Conservation (phyloP, 1,140 invertebrate genomes). For the Trichonephila clavipes region DNA sequence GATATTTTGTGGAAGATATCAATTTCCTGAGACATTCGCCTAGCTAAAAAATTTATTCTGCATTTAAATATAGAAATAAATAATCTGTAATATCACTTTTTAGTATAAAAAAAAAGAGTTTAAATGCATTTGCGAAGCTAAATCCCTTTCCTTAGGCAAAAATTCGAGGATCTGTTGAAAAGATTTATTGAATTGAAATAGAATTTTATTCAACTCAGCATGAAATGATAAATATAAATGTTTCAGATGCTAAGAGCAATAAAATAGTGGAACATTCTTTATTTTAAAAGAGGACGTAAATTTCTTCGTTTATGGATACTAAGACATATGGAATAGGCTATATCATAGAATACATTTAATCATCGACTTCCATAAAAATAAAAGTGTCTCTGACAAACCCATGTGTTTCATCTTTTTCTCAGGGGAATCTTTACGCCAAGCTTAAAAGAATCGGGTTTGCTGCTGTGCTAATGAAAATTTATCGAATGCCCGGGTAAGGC, state of each 20-base stretch:
- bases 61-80: conserved; percentile 35
- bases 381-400: conserved; percentile 3
- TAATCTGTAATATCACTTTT: neutral
- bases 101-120: neutral
- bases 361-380: conserved; percentile 26
- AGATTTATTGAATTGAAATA: conserved; percentile 34
- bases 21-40: neutral
- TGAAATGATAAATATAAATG: conserved; percentile 31
- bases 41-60: neutral
- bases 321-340: neutral
- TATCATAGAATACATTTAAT: conserved; percentile 50
- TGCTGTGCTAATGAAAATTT: conserved; percentile 57
- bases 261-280: neutral
- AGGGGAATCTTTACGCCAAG: conserved; percentile 35
- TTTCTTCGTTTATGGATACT: neutral
- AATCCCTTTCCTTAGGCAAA: neutral
- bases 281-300: neutral
- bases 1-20: neutral
- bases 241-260: neutral
- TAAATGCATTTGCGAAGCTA: neutral
- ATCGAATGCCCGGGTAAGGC: conserved; percentile 18
- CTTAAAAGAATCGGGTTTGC: conserved; percentile 30
- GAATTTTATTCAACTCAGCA: conserved; percentile 11
- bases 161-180: neutral
- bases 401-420: neutral